Evolutionary conservation across 2,113 vertebrate species (phyloP).

Genomic region (Tupaia tana): DNA sequence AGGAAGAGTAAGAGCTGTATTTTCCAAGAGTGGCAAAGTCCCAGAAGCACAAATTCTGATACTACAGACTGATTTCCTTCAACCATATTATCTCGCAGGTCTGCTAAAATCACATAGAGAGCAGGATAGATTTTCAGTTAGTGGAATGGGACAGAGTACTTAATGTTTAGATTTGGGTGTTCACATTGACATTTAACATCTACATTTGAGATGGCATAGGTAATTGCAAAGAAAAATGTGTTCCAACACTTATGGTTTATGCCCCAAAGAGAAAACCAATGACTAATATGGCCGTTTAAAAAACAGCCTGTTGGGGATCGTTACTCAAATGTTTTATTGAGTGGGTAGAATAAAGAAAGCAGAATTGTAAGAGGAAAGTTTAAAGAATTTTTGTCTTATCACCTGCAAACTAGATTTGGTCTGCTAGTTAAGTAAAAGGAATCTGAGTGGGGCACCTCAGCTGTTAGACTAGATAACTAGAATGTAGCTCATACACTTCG

Average conservation of each 20-base stretch:
- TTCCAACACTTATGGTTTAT: neutral
- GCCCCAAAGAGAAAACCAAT: neutral
- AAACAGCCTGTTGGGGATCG: neutral
- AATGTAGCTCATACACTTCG: neutral
- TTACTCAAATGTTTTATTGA: neutral
- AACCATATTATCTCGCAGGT: constrained; percentile 49
- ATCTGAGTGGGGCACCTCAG: neutral
- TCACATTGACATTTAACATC: neutral
- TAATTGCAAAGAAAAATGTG: neutral
- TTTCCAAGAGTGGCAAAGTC: constrained; percentile 51
- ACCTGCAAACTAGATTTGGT: neutral
- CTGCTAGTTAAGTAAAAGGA: neutral
- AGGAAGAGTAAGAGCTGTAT: constrained; percentile 50
- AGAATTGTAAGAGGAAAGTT: neutral
- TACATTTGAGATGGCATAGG: neutral
- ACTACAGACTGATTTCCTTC: constrained; percentile 55
- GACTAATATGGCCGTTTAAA: neutral
- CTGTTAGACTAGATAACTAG: neutral
- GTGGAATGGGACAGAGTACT: neutral
- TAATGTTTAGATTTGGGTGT: neutral
- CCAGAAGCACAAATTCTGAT: constrained; percentile 74
- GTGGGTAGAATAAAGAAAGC: neutral
- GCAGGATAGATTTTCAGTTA: neutral
- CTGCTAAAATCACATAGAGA: neutral
- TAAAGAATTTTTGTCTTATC: neutral